Evolutionary conservation across 2,888 invertebrate species (phyloP), one percentile per base, ranked within the genome.

Genomic region (Eilema sororculum): DNA sequence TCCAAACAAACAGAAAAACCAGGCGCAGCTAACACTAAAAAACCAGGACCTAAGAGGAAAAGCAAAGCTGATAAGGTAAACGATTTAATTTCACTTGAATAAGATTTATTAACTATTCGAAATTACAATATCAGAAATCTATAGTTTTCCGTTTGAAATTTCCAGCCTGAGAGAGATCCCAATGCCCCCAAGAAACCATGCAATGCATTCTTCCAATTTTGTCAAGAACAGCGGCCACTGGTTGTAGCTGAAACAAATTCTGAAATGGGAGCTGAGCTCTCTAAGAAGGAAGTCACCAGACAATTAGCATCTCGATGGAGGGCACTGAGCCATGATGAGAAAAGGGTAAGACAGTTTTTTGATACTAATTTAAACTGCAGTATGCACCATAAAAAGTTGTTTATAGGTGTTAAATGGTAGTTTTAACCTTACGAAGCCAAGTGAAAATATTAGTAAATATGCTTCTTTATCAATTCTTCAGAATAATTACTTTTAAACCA

Each of bases 161-260:
- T 89, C 37, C 81, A 95, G 95, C 92, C 95, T 69, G 95, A 95
- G 86, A 90, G 89, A 82, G 97, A 97, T 91, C 97, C 97, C 0
- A 97, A 97, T 91, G 97, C 97, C 64, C 97, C 97, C 0, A 97
- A 97, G 87, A 96, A 97, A 78, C 97, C 97, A 1, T 97, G 97
- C 68, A 97, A 97, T 96, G 97, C 97, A 64, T 97, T 97, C 90
- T 97, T 97, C 85, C 97, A 97, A 91, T 97, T 97, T 89, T 97
- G 97, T 80, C 97, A 97, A 93, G 97, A 97, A 83, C 97, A 97
- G 85, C 92, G 97, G 71, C 97, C 97, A n/a, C 89, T 97, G 24
- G 95, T 97, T 33, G 96, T 97, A 91, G 97, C 97, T 72, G 96
- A 97, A 84, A 91, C 97, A 30, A 95, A 94, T 75, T 91, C 96